phyloP scores from a whole-genome alignment of 2,113 vertebrate genomes.

The Hymenochirus boettgeri region DNA sequence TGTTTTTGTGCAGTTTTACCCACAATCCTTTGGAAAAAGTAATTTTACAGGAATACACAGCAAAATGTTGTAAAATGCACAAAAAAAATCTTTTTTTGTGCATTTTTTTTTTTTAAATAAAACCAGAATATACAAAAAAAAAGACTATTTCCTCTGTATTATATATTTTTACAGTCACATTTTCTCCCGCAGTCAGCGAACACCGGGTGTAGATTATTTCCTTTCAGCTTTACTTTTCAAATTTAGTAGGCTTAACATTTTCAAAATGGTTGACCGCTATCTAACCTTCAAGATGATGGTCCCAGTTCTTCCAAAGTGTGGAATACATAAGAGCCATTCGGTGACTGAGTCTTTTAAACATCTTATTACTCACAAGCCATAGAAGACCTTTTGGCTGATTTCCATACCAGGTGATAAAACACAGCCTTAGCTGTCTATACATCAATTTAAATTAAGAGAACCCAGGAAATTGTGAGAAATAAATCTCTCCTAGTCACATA shows the following conservation, averaged over 20 bases:
- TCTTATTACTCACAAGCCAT: not conserved
- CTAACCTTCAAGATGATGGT: not conserved
- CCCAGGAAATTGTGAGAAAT: not conserved
- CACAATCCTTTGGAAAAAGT: too few species aligned
- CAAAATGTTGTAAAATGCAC: too few species aligned
- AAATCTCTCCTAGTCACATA: not conserved
- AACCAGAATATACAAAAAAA: too few species aligned
- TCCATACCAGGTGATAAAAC: not conserved
- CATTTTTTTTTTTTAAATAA: too few species aligned
- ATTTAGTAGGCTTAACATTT: not conserved
- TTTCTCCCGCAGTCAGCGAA: not conserved
- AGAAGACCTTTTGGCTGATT: constrained; percentile 2
- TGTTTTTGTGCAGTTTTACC: too few species aligned
- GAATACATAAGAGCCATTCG: not conserved
- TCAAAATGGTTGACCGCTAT: not conserved
- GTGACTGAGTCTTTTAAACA: not conserved
- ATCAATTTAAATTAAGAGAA: constrained; percentile 8
- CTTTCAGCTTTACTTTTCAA: not conserved
- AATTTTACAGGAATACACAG: too few species aligned
- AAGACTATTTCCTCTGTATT: too few species aligned
- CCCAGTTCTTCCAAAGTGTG: not conserved
- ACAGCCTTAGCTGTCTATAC: not conserved
- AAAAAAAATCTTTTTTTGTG: too few species aligned
- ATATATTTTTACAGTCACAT: too few species aligned
- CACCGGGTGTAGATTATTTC: not conserved